A percentile compares a stretch with the other conserved stretches of the same genome.
Evolutionary conservation across 2,888 invertebrate species (phyloP).

Genomic region (Cantharis flavilabris): DNA sequence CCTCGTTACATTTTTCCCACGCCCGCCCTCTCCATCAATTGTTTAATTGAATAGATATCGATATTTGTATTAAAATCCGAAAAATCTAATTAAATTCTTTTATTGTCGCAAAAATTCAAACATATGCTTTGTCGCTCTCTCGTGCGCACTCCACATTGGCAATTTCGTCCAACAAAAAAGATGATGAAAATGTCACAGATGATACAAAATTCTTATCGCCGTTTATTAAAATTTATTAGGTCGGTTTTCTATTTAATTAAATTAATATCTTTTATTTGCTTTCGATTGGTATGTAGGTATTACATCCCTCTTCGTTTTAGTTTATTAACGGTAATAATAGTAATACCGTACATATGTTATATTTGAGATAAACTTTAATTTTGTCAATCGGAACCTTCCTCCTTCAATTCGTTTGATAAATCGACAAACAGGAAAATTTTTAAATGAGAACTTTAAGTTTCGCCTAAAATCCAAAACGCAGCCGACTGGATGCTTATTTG

Average conservation of each 20-base stretch:
- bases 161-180: neutral
- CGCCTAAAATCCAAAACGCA: no score
- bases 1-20: constrained; percentile 12
- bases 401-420: neutral
- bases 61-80: neutral
- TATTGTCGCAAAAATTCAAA: neutral
- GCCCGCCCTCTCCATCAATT: constrained; percentile 5
- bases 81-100: neutral
- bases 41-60: neutral
- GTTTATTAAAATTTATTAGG: constrained; percentile 5
- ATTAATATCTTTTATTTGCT: constrained; percentile 11
- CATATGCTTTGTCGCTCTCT: constrained; percentile 6
- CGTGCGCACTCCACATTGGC: neutral
- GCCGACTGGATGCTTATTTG: neutral
- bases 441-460: neutral
- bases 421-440: neutral
- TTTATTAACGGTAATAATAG: neutral
- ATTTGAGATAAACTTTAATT: neutral
- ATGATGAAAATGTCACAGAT: constrained; percentile 4
- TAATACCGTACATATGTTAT: neutral
- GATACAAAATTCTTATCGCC: constrained; percentile 2
- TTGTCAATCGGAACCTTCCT: neutral
- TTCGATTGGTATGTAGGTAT: neutral
- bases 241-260: constrained; percentile 9
- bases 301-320: neutral